A percentile compares a stretch with the other conserved stretches of the same genome.
These are phyloP conservation scores for Eulemur mongoz DNA, from an alignment of 2,797 vertebrate species.

Conservation along the genomic window DNA sequence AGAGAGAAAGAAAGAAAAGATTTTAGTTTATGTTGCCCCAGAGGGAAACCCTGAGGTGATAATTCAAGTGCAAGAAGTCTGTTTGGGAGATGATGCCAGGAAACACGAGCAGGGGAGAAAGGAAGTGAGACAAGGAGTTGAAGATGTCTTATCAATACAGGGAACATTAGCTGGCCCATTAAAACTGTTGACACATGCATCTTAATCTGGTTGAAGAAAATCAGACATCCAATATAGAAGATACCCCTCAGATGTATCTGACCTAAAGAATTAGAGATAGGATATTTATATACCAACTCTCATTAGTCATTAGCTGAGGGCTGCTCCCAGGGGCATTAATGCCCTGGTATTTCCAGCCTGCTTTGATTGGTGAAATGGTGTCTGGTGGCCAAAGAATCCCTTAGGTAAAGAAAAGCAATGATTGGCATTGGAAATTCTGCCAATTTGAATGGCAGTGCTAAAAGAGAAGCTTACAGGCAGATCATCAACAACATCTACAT, in stretches of 20 bases:
- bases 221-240: not conserved
- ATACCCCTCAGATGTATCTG: no score
- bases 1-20: not conserved
- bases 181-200: not conserved
- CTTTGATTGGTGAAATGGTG: not conserved
- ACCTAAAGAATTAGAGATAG: not conserved
- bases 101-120: not conserved
- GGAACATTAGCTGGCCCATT: not conserved
- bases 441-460: not conserved
- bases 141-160: not conserved
- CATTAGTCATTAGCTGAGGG: not conserved
- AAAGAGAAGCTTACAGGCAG: not conserved
- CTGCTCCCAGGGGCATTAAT: not conserved
- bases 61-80: not conserved
- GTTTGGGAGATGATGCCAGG: not conserved
- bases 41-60: not conserved
- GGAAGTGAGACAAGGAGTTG: not conserved
- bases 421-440: not conserved
- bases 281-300: not conserved
- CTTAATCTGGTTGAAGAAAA: not conserved
- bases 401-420: not conserved
- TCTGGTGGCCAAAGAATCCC: not conserved
- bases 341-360: not conserved
- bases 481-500: not conserved
- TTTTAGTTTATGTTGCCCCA: not conserved